These are phyloP conservation scores for Brachynemurus nebulosus DNA, from an alignment of 2,888 invertebrate species.

Conservation along the genomic window DNA sequence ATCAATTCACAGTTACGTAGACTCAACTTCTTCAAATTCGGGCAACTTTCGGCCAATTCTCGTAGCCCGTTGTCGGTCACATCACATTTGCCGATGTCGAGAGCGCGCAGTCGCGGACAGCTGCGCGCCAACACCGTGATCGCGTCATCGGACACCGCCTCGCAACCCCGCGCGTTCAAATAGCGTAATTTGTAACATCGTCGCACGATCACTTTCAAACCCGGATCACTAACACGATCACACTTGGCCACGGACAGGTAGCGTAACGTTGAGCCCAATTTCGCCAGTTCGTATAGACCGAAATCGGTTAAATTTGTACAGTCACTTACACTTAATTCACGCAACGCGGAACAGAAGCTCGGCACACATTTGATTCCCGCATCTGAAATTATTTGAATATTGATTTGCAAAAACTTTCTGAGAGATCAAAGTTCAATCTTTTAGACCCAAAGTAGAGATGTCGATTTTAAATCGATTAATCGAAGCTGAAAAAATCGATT, in stretches of 20 bases:
- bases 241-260: constrained; percentile 92
- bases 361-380: constrained; percentile 84
- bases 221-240: constrained; percentile 82
- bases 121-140: constrained; percentile 74
- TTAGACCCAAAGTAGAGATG: constrained; percentile 12
- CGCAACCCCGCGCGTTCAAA: constrained; percentile 83
- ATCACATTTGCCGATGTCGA: constrained; percentile 89
- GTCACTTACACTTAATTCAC: constrained; percentile 83
- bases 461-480: too few species aligned
- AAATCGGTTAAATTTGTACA: constrained; percentile 82
- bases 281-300: constrained; percentile 78
- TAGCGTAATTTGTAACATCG: constrained; percentile 81
- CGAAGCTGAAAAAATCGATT: too few species aligned
- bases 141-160: constrained; percentile 87
- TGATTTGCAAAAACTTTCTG: too few species aligned
- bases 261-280: constrained; percentile 74
- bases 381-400: constrained; percentile 57
- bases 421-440: too few species aligned
- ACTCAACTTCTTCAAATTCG: constrained; percentile 79
- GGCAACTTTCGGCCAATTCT: constrained; percentile 77
- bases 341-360: constrained; percentile 69
- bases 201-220: constrained; percentile 71
- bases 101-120: constrained; percentile 70
- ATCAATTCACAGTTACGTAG: constrained; percentile 83
- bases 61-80: constrained; percentile 80